Conservation (phyloP, 2,888 invertebrate genomes). For the Perithous albicinctus region DNA sequence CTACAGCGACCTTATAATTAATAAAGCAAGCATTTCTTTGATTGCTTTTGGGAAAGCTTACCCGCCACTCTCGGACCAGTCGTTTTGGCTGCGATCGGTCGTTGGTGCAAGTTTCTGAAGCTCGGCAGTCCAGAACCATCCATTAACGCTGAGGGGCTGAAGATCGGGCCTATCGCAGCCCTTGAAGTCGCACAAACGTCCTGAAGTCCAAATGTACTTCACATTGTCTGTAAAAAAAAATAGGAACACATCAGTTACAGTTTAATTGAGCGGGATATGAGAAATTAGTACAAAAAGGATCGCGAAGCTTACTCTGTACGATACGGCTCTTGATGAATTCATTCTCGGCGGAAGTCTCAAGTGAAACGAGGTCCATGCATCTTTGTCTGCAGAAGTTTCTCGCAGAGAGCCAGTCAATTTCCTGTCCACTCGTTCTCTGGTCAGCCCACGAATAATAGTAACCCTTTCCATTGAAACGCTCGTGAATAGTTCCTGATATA, state of each 20-base stretch:
- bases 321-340: conserved; percentile 94
- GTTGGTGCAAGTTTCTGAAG: conserved; percentile 94
- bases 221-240: conserved; percentile 86
- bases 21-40: neutral
- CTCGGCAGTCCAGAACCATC: conserved; percentile 97
- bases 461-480: conserved; percentile 87
- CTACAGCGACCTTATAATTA: too few relatives aligned
- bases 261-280: neutral
- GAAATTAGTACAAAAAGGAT: neutral
- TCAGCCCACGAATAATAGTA: conserved; percentile 96
- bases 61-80: conserved; percentile 95
- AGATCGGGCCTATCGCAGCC: conserved; percentile 95
- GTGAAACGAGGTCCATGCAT: conserved; percentile 95
- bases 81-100: conserved; percentile 92
- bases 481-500: conserved; percentile 83
- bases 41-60: conserved; percentile 71
- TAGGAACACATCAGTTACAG: neutral
- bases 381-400: conserved; percentile 94
- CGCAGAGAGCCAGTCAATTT: conserved; percentile 94
- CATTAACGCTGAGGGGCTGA: conserved; percentile 92
- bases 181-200: conserved; percentile 95
- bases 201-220: conserved; percentile 96
- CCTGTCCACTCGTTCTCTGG: conserved; percentile 89
- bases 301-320: conserved; percentile 88
- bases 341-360: conserved; percentile 94